Percentiles rank a stretch among this genome's conserved stretches.
phyloP scores from a whole-genome alignment of 2,113 vertebrate genomes.

The Indicator maculatus region DNA sequence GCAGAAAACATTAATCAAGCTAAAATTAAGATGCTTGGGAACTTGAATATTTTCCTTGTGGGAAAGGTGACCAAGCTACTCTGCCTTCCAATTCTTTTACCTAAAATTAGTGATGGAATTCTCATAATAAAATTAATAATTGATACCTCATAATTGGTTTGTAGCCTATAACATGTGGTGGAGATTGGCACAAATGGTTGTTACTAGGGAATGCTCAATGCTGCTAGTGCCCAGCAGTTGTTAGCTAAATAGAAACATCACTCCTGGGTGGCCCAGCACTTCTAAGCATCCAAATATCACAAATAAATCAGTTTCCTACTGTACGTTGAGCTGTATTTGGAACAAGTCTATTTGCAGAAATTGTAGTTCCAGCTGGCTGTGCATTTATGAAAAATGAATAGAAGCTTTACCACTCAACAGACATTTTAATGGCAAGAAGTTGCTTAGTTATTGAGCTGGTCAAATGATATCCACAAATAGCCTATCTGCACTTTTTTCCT shows the following conservation, averaged over 20 bases:
- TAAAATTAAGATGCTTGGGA: neutral
- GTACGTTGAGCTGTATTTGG: neutral
- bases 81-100: neutral
- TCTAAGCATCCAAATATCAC: neutral
- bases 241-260: neutral
- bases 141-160: neutral
- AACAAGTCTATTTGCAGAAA: neutral
- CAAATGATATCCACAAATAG: neutral
- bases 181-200: neutral
- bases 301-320: neutral
- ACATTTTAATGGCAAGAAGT: neutral
- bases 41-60: neutral
- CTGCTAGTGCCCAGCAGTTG: neutral
- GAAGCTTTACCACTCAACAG: neutral
- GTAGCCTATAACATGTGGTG: neutral
- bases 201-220: neutral
- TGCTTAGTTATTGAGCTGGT: neutral
- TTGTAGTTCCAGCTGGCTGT: neutral
- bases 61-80: neutral
- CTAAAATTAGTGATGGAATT: slow-evolving; percentile 3
- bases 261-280: neutral
- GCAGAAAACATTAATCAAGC: neutral
- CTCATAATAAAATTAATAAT: slow-evolving; percentile 22
- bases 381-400: neutral
- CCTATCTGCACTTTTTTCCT: neutral